Percentiles rank a stretch among this genome's conserved stretches.
phyloP scores from a whole-genome alignment of 2,888 invertebrate species.

The Agrochola litura region DNA sequence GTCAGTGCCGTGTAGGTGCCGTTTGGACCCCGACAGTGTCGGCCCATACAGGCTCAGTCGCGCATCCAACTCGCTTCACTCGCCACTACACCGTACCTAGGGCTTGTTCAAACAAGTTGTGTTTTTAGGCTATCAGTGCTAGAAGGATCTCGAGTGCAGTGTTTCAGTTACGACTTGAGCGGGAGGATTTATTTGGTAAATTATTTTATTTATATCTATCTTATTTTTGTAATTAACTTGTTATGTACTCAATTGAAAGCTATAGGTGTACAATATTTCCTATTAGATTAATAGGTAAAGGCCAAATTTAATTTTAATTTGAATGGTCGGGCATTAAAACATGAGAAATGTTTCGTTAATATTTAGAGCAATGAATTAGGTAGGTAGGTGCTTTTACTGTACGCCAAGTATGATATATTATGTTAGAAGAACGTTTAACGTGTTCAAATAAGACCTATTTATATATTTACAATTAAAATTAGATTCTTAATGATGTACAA shows the following conservation, averaged over 20 bases:
- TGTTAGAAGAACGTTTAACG: background rate
- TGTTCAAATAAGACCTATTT: background rate
- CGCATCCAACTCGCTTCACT: slow-evolving; percentile 77
- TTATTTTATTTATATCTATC: slow-evolving; percentile 21
- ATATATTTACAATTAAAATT: too few species aligned
- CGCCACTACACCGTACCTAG: slow-evolving; percentile 76
- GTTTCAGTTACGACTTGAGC: slow-evolving; percentile 57
- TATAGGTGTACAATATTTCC: background rate
- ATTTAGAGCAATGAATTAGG: slow-evolving; percentile 16
- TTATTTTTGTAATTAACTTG: background rate
- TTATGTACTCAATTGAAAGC: background rate
- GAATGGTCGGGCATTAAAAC: background rate
- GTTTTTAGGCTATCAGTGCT: slow-evolving; percentile 71
- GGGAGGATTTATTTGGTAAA: slow-evolving; percentile 67
- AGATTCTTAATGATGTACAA: too few species aligned
- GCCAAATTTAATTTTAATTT: slow-evolving; percentile 14
- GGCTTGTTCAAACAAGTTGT: slow-evolving; percentile 75
- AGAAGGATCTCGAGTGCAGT: slow-evolving; percentile 71
- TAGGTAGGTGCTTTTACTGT: background rate
- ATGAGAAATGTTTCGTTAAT: slow-evolving; percentile 17
- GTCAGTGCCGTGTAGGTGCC: slow-evolving; percentile 84
- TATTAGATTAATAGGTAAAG: slow-evolving; percentile 14
- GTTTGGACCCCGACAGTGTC: slow-evolving; percentile 75
- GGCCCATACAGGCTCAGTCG: slow-evolving; percentile 76
- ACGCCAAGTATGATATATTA: slow-evolving; percentile 1